Base-by-base conservation (phyloP, 2,888 invertebrate species). In the Megamerina dolium region DNA sequence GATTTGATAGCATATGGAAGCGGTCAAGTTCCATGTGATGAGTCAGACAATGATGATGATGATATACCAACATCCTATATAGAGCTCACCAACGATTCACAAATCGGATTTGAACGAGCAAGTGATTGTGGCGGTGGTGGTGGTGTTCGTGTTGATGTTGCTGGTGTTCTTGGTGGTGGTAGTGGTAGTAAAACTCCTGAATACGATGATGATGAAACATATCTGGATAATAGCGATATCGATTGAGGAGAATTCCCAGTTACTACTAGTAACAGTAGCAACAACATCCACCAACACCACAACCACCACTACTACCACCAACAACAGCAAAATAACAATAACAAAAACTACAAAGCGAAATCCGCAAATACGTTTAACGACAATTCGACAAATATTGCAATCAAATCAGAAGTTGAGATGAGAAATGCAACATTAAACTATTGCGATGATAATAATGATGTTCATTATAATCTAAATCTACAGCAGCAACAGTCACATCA, bases 41-140 rank as follows among this genome's bases (percentile, higher is more conserved):
- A 65, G 41, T 61, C 66, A 37, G 68, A 68, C n/a, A n/a, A n/a
- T 47, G 63, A 66, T 46, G 64, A 64, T 10, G 58, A 62, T 41
- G 58, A 59, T 27, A 35, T 43, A 45, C 48, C 36, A 36, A 41
- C 55, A 44, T n/a, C 56, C 45, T 64, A 60, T 53, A 57, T 58
- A 43, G 68, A 69, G 52, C 48, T 53, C 42, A 56, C 57, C 23
- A 45, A 46, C 44, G 35, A 48, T 47, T 27, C 43, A 38, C 41
- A 27, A 34, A n/a, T n/a, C n/a, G n/a, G n/a, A n/a, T n/a, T n/a
- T n/a, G n/a, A n/a, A n/a, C n/a, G 16, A 39, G 26, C 29, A 29
- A 40, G 27, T 16, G 26, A 1, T 31, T 39, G 1, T 37, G 43
- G 3, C n/a, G n/a, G n/a, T n/a, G n/a, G n/a, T n/a, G 33, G 42